These are phyloP conservation scores for Elgonia sp. DNA, from an alignment of 2,888 invertebrate species.

Conservation along the genomic window DNA sequence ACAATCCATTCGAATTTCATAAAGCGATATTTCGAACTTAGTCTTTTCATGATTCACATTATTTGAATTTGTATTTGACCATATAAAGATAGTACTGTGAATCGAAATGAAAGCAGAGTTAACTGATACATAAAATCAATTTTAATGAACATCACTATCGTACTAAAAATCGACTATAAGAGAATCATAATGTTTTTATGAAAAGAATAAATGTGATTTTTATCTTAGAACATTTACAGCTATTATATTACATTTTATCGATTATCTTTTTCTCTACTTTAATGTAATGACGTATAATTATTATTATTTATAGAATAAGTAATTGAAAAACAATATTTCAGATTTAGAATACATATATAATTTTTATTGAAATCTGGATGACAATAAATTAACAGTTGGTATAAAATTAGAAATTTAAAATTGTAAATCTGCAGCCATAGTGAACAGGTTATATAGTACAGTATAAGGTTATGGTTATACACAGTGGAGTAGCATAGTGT, in stretches of 20 bases:
- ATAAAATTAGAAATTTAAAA: too few species aligned
- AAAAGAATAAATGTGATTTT: slow-evolving; percentile 11
- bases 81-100: not conserved
- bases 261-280: too few species aligned
- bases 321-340: too few species aligned
- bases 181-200: not conserved
- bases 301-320: too few species aligned
- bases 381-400: too few species aligned
- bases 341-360: too few species aligned
- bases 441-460: slow-evolving; percentile 17
- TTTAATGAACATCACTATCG: not conserved
- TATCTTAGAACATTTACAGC: slow-evolving; percentile 7
- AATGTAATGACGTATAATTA: too few species aligned
- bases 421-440: too few species aligned
- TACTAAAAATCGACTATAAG: not conserved
- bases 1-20: slow-evolving; percentile 25
- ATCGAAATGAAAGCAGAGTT: not conserved
- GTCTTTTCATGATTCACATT: not conserved
- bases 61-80: too few species aligned
- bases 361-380: too few species aligned
- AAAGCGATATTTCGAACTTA: not conserved
- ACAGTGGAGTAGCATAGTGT: slow-evolving; percentile 82
- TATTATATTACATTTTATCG: slow-evolving; percentile 22
- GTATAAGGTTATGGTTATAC: slow-evolving; percentile 70
- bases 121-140: not conserved